Evolutionary conservation across 2,113 vertebrate species (phyloP).

Genomic region (Microtus pennsylvanicus): DNA sequence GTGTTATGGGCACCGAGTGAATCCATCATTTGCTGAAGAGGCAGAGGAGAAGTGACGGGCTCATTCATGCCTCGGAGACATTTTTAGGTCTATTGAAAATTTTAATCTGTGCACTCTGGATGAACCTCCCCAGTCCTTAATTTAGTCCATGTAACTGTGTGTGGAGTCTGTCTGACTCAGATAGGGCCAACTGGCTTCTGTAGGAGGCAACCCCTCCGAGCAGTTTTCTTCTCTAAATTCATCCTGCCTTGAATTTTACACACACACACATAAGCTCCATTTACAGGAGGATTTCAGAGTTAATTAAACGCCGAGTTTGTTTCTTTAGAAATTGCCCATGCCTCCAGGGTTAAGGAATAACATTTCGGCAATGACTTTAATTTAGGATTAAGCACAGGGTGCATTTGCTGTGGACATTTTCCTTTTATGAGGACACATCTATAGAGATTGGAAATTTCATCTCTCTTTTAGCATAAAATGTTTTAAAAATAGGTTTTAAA

Average conservation of each 20-base stretch:
- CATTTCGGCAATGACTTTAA: conserved; percentile 76
- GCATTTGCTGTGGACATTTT: conserved; percentile 61
- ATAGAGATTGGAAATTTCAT: conserved; percentile 13
- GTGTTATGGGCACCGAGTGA: conserved; percentile 83
- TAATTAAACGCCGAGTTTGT: conserved; percentile 86
- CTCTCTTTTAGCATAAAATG: conserved; percentile 13
- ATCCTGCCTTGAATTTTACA: conserved; percentile 83
- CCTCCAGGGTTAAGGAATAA: conserved; percentile 69
- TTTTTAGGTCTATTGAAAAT: conserved; percentile 94
- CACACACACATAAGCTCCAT: conserved; percentile 71
- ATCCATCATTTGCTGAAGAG: conserved; percentile 88
- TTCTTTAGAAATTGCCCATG: conserved; percentile 79
- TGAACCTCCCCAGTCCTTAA: conserved; percentile 91
- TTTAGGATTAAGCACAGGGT: conserved; percentile 76
- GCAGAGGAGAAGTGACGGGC: conserved; percentile 93
- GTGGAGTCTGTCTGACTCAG: conserved; percentile 81
- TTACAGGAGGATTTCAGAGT: conserved; percentile 83
- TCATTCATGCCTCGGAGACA: conserved; percentile 93
- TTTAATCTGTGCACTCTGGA: conserved; percentile 92
- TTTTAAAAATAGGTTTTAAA: conserved; percentile 53
- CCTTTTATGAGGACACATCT: conserved; percentile 49
- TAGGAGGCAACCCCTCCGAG: conserved; percentile 81
- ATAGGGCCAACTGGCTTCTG: conserved; percentile 81
- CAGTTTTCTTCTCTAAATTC: conserved; percentile 78
- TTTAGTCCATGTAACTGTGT: conserved; percentile 86